Evolutionary conservation across 2,888 invertebrate species (phyloP).

Genomic region (Gastrophysa polygoni): DNA sequence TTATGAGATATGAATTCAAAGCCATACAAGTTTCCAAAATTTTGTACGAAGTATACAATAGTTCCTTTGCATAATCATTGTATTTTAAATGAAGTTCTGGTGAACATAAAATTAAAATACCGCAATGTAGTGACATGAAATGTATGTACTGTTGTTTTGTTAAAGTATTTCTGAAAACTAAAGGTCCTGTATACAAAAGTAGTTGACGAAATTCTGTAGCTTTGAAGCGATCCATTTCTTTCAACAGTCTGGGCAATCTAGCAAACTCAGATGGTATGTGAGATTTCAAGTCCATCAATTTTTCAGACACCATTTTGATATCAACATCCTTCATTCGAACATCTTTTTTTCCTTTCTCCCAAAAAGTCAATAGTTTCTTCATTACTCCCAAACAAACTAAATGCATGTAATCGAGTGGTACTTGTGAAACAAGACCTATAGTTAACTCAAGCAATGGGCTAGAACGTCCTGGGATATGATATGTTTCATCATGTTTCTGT

Average conservation of each 20-base stretch:
- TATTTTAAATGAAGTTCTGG: conserved; percentile 12
- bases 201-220: conserved; percentile 14
- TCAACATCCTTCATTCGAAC: conserved; percentile 11
- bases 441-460: conserved; percentile 10
- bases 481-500: conserved; percentile 9
- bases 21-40: conserved; percentile 12
- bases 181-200: conserved; percentile 12
- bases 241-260: conserved; percentile 15
- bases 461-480: conserved; percentile 10
- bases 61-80: conserved; percentile 16
- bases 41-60: conserved; percentile 15
- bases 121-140: conserved; percentile 11
- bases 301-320: conserved; percentile 10
- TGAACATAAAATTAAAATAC: conserved; percentile 13
- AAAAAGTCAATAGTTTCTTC: conserved; percentile 27
- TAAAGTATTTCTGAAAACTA: conserved; percentile 17
- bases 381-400: conserved; percentile 22
- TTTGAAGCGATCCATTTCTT: conserved; percentile 15
- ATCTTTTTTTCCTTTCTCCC: conserved; percentile 30
- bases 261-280: conserved; percentile 11
- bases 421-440: conserved; percentile 11
- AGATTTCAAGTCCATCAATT: conserved; percentile 4
- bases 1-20: conserved; percentile 14
- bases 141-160: conserved; percentile 10
- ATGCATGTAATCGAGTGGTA: conserved; percentile 18